phyloP scores from a whole-genome alignment of 2,888 invertebrate species.

The Leuctra nigra region DNA sequence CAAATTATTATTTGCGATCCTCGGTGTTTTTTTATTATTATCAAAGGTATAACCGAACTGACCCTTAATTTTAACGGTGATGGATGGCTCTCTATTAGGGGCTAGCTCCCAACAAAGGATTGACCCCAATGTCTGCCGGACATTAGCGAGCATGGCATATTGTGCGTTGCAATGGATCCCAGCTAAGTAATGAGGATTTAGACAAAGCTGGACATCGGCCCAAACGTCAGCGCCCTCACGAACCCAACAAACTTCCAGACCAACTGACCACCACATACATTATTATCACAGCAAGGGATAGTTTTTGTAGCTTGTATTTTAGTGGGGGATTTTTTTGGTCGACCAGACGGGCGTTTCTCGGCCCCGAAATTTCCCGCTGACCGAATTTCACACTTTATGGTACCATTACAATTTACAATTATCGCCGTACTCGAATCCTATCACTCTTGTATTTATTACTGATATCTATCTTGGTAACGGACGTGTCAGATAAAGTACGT shows the following conservation, averaged over 20 bases:
- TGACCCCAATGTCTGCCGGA: slow-evolving; percentile 10
- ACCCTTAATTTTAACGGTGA: slow-evolving; percentile 6
- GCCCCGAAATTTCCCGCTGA: no score
- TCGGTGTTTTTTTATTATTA: slow-evolving; percentile 4
- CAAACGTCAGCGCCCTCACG: not conserved
- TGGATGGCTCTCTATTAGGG: slow-evolving; percentile 8
- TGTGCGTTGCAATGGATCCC: slow-evolving; percentile 8
- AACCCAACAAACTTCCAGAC: not conserved
- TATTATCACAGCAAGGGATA: not conserved
- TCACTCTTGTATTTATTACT: no score
- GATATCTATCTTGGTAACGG: no score
- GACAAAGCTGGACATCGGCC: slow-evolving; percentile 16
- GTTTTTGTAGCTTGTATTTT: not conserved
- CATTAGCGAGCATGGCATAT: not conserved
- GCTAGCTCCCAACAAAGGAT: not conserved
- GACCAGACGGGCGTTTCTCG: no score
- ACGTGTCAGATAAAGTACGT: no score
- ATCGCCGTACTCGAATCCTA: no score
- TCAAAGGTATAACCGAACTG: not conserved
- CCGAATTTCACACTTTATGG: no score
- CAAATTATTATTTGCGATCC: no score
- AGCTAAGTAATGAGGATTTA: slow-evolving; percentile 2
- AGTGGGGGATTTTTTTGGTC: no score
- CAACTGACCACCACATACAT: not conserved
- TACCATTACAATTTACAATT: no score